These are phyloP conservation scores for Myrmecobius fasciatus DNA, from an alignment of 2,113 vertebrate genomes.

Conservation along the genomic window DNA sequence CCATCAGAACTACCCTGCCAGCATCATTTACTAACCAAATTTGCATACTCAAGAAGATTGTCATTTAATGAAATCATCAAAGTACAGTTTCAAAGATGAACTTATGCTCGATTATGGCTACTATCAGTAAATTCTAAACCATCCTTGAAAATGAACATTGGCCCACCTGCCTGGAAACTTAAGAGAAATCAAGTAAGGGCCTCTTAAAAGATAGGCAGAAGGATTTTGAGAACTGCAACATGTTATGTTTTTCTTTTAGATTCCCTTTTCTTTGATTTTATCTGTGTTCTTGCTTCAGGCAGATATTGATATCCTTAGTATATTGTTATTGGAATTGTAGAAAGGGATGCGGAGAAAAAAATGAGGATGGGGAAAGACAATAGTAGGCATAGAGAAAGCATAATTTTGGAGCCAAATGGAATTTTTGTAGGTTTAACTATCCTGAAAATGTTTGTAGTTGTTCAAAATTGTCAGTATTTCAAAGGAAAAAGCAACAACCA, in stretches of 20 bases:
- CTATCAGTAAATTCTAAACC: slow-evolving; percentile 15
- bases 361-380: neutral
- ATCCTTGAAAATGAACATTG: neutral
- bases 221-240: neutral
- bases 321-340: slow-evolving; percentile 23
- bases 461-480: slow-evolving; percentile 67
- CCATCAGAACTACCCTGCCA: slow-evolving; percentile 48
- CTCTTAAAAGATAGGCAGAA: neutral
- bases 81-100: slow-evolving; percentile 68
- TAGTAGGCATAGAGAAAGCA: slow-evolving; percentile 9
- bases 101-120: neutral
- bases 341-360: neutral
- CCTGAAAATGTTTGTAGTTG: slow-evolving; percentile 66
- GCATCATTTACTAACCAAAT: slow-evolving; percentile 70
- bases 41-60: slow-evolving; percentile 71
- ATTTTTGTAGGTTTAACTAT: slow-evolving; percentile 26
- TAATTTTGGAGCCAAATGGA: slow-evolving; percentile 34
- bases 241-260: neutral
- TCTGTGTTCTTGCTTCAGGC: slow-evolving; percentile 36
- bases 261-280: slow-evolving; percentile 41
- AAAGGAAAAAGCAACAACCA: slow-evolving; percentile 66
- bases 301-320: slow-evolving; percentile 29
- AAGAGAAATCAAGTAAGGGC: neutral
- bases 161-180: neutral
- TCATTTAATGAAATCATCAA: slow-evolving; percentile 70